Evolutionary conservation across 2,797 vertebrate genomes (phyloP), one percentile per base, ranked within the genome.

Genomic region (Catharus ustulatus): DNA sequence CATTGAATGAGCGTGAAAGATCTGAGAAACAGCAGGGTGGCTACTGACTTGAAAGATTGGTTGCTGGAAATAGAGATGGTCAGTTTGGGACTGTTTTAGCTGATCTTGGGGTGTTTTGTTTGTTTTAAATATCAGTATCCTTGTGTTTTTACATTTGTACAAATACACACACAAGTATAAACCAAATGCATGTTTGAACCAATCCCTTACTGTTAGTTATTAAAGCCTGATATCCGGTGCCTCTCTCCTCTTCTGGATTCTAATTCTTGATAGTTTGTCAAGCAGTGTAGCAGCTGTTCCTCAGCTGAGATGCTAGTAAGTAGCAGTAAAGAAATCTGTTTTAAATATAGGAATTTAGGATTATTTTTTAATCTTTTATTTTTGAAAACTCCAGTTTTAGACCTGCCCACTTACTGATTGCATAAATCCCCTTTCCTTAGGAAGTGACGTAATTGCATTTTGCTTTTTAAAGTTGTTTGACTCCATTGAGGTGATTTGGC

Each of bases 331-430:
- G 45, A 58, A 42, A 23, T 26, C 2, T 0, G 5, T 66, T 21
- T 64, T 61, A 26, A 73, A 72, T 78, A 2, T 10, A 46, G 51
- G 9, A 72, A 46, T 49, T 74, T 13, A 17, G 8, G 5, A 8
- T 2, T 32, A 6, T 29, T 5, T 8, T 38, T 10, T 10, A 16
- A 16, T 26, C 0, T 55, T 36, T 26, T 21, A 0, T 49, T 69
- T 49, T 73, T 80, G 18, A 55, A 66, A 73, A 15, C 18, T 86
- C 16, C 27, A 21, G 12, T 43, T 83, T 67, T 63, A 84, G 48
- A 42, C 10, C 10, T 92, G 23, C 27, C 14, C 2, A 2, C 26
- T 40, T 83, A 72, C 6, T 84, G 32, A 26, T 26, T 67, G 16
- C 9, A 36, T 81, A 46, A 32, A 38, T 89, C 66, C 58, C 14